Conservation (phyloP, 2,888 invertebrate species). For the Synanthedon tipuliformis region DNA sequence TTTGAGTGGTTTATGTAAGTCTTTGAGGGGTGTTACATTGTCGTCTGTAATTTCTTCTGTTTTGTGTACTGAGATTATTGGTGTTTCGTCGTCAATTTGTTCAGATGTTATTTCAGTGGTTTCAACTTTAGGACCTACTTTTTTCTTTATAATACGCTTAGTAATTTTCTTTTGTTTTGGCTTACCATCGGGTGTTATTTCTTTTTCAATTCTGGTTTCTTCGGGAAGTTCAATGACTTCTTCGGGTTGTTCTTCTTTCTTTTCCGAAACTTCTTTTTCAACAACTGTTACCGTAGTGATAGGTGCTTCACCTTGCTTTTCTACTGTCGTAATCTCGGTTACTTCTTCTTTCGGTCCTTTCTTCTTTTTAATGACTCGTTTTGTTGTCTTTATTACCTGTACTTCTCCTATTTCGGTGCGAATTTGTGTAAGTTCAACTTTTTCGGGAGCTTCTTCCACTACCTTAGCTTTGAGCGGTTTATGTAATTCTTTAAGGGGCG, state of each 20-base stretch:
- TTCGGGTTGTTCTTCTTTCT: conserved; percentile 21
- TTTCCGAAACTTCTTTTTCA: conserved; percentile 15
- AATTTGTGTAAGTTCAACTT: conserved; percentile 11
- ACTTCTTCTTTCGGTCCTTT: conserved; percentile 29
- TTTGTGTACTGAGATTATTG: conserved; percentile 39
- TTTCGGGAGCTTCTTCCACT: conserved; percentile 12
- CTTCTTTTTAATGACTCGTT: conserved; percentile 23
- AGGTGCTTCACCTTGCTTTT: conserved; percentile 16
- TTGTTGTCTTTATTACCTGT: conserved; percentile 9
- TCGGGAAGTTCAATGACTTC: conserved; percentile 19
- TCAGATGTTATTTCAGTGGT: conserved; percentile 29
- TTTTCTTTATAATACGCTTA: conserved; percentile 53
- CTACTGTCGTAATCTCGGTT: conserved; percentile 39
- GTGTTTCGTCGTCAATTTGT: conserved; percentile 49
- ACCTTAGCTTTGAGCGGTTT: conserved; percentile 19
- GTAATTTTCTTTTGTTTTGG: conserved; percentile 33
- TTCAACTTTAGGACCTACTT: conserved; percentile 29
- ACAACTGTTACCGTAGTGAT: conserved; percentile 20
- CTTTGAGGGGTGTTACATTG: conserved; percentile 16
- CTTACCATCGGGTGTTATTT: conserved; percentile 13
- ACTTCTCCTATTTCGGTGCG: conserved; percentile 10
- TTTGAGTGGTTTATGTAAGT: conserved; percentile 15
- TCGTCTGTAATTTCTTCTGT: conserved; percentile 24
- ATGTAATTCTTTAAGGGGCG: conserved; percentile 20
- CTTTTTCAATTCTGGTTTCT: conserved; percentile 11